Base-by-base conservation (phyloP, 1,140 invertebrate genomes). In the Muscidifurax raptorellus region DNA sequence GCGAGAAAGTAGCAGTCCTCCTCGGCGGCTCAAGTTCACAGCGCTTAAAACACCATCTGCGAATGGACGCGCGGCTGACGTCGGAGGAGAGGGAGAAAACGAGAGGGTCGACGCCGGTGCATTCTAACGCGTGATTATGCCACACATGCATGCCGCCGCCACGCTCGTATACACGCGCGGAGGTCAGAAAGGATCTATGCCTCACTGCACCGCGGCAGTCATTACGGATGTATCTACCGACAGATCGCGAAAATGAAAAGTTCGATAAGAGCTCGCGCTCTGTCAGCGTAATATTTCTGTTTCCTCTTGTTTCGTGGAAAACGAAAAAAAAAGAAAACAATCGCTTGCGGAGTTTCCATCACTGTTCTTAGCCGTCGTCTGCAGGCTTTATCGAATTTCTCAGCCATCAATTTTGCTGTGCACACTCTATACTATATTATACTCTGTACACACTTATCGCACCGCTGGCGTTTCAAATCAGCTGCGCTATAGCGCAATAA, bases 121-220 rank as follows among this genome's bases (percentile, higher is more conserved):
- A 87, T 89, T 90, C 88, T 89, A 90, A 91, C 89, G 89, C 90
- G 90, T 90, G 90, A 91, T 91, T 91, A 90, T 89, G 88, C 83
- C 88, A 89, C 88, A 87, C 40, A 66, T 59, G 27, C 52, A 44
- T 22, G 28, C 44, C 25, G 15, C 80, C n/a, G 67, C 12, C 69
- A 15, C 44, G 25, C 27, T 15, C 40, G 66, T 40, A 36, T 28
- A 47, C 30, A 22, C 64, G 66, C 52, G 18, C 44, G 72, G 89
- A 90, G 89, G 89, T 90, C 89, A 89, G 88, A 87, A 84, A 89
- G 91, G 91, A 91, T 91, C 88, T 90, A 90, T 87, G 91, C 89
- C 64, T 91, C 85, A 91, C 90, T 91, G 91, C 90, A 86, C 86
- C 80, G 74, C 86, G 86, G 87, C 86, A 87, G 87, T 88, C 89